Conservation (phyloP, 2,888 invertebrate genomes). For the Pogonocherus hispidulus region DNA sequence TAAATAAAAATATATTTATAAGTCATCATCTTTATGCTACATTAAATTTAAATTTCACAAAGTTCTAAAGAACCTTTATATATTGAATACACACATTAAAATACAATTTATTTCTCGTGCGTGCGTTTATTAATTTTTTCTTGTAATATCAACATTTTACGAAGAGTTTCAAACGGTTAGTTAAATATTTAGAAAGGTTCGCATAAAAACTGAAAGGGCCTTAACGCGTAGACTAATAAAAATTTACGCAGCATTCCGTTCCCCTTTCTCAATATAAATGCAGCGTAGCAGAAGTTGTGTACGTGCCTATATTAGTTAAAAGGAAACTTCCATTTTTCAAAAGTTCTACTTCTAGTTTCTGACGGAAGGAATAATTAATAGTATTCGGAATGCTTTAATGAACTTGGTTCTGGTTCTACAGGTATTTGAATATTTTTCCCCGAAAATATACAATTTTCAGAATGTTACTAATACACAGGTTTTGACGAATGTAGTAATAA, state of each 20-base stretch:
- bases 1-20: too few species aligned
- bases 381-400: too few species aligned
- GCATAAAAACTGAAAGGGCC: constrained; percentile 2
- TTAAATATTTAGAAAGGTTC: constrained; percentile 7
- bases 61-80: too few species aligned
- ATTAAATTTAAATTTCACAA: too few species aligned
- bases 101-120: neutral
- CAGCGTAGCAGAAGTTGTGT: neutral
- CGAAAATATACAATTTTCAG: too few species aligned
- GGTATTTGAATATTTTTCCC: too few species aligned
- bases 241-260: constrained; percentile 7
- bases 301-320: constrained; percentile 2
- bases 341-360: neutral
- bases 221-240: constrained; percentile 13
- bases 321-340: neutral
- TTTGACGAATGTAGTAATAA: too few species aligned
- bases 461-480: too few species aligned
- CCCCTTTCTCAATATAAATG: constrained; percentile 5
- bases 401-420: too few species aligned
- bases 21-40: too few species aligned
- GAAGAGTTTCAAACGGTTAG: neutral
- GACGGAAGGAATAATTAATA: neutral
- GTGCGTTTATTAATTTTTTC: neutral
- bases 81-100: neutral
- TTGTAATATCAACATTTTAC: neutral